Conservation (phyloP, 2,888 invertebrate genomes). For the Hypercompe scribonia region DNA sequence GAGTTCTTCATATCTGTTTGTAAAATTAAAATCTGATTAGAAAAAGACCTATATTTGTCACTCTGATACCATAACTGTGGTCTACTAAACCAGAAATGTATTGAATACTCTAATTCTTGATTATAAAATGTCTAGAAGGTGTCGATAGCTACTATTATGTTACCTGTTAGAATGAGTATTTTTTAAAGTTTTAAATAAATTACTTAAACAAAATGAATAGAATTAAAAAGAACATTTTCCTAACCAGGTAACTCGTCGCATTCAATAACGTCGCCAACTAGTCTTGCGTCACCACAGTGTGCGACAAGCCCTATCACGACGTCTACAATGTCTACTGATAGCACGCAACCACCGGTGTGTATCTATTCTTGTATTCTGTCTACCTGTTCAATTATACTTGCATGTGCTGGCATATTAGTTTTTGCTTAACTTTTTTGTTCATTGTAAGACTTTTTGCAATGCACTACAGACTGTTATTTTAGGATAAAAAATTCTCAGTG, state of each 20-base stretch:
- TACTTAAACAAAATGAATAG: neutral
- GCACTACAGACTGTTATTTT: neutral
- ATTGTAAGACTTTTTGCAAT: neutral
- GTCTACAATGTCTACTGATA: conserved; percentile 81
- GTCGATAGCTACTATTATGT: no score
- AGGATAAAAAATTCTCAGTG: neutral
- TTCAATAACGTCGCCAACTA: conserved; percentile 82
- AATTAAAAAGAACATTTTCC: conserved; percentile 6
- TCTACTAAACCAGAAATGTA: no score
- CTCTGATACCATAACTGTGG: neutral
- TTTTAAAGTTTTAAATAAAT: neutral
- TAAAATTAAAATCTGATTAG: neutral
- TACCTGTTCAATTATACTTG: neutral
- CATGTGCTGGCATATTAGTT: neutral
- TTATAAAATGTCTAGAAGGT: no score
- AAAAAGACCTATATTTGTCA: neutral
- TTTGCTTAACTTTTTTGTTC: neutral
- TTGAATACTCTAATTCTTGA: no score
- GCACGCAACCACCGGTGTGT: conserved; percentile 74
- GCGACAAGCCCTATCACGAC: conserved; percentile 82
- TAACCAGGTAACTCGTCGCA: conserved; percentile 77
- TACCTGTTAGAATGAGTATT: no score
- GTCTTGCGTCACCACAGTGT: conserved; percentile 78
- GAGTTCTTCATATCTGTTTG: neutral
- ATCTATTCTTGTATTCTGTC: conserved; percentile 7